A percentile compares a stretch with the other conserved stretches of the same genome.
Evolutionary conservation across 2,113 vertebrate genomes (phyloP).

Genomic region (Taurulus bubalis): DNA sequence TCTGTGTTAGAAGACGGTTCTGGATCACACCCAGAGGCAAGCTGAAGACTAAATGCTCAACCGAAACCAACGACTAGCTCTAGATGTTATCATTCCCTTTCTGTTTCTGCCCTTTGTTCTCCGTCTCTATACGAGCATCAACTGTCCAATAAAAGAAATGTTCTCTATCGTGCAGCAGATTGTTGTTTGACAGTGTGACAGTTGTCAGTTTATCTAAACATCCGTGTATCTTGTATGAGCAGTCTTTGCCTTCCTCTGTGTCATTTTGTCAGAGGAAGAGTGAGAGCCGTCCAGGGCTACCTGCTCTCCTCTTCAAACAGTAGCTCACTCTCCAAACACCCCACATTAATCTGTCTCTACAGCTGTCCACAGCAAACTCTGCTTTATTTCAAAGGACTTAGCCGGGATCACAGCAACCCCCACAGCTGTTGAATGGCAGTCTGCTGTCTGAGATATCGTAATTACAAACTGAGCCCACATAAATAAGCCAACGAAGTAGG

Average conservation of each 20-base stretch:
- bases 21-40: background rate
- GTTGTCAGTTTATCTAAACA: background rate
- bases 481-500: slow-evolving; percentile 11
- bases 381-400: slow-evolving; percentile 55
- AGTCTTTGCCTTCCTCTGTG: background rate
- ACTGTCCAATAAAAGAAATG: background rate
- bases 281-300: slow-evolving; percentile 17
- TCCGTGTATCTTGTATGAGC: background rate
- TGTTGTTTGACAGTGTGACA: background rate
- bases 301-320: slow-evolving; percentile 40
- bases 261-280: background rate
- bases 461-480: slow-evolving; percentile 30
- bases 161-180: background rate
- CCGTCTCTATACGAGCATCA: background rate
- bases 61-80: background rate
- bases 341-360: slow-evolving; percentile 46
- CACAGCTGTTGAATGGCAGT: slow-evolving; percentile 41
- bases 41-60: background rate
- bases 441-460: slow-evolving; percentile 49
- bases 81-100: background rate
- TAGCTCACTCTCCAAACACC: slow-evolving; percentile 46
- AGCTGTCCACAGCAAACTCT: slow-evolving; percentile 50
- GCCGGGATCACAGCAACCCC: slow-evolving; percentile 29
- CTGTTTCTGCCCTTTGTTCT: background rate
- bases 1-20: background rate